Base-by-base conservation (phyloP, 2,888 invertebrate species). In the Deroplatys truncata region DNA sequence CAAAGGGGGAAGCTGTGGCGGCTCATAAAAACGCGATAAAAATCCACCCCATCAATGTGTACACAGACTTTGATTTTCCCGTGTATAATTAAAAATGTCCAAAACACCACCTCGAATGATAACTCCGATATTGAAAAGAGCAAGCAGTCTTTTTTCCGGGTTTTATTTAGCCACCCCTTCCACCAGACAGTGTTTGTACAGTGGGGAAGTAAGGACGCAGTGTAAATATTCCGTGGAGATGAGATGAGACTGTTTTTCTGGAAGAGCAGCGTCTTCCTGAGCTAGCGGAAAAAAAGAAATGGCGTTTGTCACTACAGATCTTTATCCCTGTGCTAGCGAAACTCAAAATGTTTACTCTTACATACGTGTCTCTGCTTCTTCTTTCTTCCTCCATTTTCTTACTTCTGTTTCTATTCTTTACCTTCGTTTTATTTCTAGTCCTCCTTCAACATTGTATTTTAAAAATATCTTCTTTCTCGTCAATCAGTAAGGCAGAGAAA, bases 31-130 rank as follows among this genome's bases (percentile, higher is more conserved):
- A n/a, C 82, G 28, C 83, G 8, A 82, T 85, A 85, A 85, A 84
- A 85, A 49, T 85, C 16, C 85, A 49, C 85, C 49, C 43, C 49
- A 28, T 28, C 86, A 28, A 16, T 86, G 72, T 86, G 35, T 72
- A 35, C 83, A 87, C 20, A 86, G 82, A 43, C 83, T 87, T 87
- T 83, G 87, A 87, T 83, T 87, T 82, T 28, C 4, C 87, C 82
- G n/a, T 87, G 85, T 89, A 31, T 89, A 89, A 89, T 89, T 89
- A 89, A 88, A 89, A 89, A 88, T 85, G 85, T 88, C 88, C 85
- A 82, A 87, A 83, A 87, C 83, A 87, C 82, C 87, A 83, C 87
- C 87, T 87, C 87, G 83, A 31, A 83, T 83, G 35, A 83, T 87
- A 31, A 83, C 82, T 83, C n/a, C 87, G 43, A 83, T 87, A 83